phyloP scores from a whole-genome alignment of 2,888 invertebrate species.

The Tubulanus polymorphus region DNA sequence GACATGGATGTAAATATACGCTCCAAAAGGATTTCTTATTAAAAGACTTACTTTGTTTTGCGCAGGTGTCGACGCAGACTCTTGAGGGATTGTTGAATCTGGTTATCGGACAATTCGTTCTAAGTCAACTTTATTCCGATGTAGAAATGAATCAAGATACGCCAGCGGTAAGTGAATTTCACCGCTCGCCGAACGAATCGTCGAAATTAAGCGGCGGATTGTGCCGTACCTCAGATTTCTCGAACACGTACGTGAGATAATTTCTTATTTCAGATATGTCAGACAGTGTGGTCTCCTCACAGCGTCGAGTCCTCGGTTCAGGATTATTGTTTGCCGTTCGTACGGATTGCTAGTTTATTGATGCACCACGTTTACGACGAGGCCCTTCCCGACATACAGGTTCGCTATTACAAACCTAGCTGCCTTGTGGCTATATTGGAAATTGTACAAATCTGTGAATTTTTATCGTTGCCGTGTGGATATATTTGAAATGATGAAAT shows the following conservation, averaged over 20 bases:
- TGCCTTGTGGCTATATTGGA: too few relatives aligned
- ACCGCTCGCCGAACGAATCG: too few relatives aligned
- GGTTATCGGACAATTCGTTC: slow-evolving; percentile 57
- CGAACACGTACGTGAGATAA: not conserved
- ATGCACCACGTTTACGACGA: slow-evolving; percentile 65
- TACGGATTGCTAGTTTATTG: slow-evolving; percentile 77
- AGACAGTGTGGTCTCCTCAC: slow-evolving; percentile 51
- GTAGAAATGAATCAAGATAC: slow-evolving; percentile 53
- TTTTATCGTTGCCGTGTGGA: too few relatives aligned
- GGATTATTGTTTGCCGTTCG: slow-evolving; percentile 75
- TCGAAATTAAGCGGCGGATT: too few relatives aligned
- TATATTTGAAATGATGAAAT: too few relatives aligned
- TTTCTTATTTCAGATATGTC: slow-evolving; percentile 35
- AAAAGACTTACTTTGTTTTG: too few relatives aligned
- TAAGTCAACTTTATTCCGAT: slow-evolving; percentile 64
- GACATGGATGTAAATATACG: too few relatives aligned
- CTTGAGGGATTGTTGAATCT: slow-evolving; percentile 43
- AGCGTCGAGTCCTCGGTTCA: slow-evolving; percentile 63
- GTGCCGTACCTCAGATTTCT: too few relatives aligned
- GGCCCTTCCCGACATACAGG: slow-evolving; percentile 28
- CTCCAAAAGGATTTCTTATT: too few relatives aligned
- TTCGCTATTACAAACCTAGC: too few relatives aligned
- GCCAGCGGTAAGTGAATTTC: slow-evolving; percentile 42
- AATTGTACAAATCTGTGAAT: too few relatives aligned
- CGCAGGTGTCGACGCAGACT: not conserved